Base-by-base conservation (phyloP, 2,888 invertebrate species). In the Cinara cedri region DNA sequence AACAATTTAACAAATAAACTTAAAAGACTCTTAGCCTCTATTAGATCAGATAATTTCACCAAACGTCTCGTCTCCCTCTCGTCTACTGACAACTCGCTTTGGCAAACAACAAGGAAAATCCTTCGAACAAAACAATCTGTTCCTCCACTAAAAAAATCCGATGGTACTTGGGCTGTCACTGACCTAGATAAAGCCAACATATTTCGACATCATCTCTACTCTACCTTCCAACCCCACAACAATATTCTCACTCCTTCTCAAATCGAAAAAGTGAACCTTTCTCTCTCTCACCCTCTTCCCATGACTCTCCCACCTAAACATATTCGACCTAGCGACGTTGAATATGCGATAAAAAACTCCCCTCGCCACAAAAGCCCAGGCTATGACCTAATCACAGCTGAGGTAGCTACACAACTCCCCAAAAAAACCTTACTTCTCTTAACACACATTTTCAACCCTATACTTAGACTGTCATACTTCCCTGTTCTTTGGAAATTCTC, bases 341-440 rank as follows among this genome's bases (percentile, higher is more conserved):
- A 60, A 72, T 72, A 16, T 26, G 44, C 19, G 3, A 72, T 72
- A 34, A 26, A 3, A 11, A 26, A 55, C 24, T 72, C 44, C 4
- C 8, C 55, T 24, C 55, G 42, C 13, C 42, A 49, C 21, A 72
- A 72, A 55, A 54, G 8, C 49, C 72, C 60, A 46, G 72, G 62
- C n/a, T 72, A 46, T 49, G 72, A 72, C 60, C 60, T 74, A 62
- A 74, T 74, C 24, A 72, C 62, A 72, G 72, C 49, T n/a, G 54
- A 72, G 21, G 21, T 72, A 44, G 21, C 44, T 4, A 19, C 42
- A 9, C 42, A 72, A 42, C 44, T 72, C 1, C 72, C 72, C 46
- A 63, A 72, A 46, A 72, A 72, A 62, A 63, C 60, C 10, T n/a
- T 72, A 46, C 46, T 63, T 60, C 60, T 65, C 13, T 26, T 65